A percentile compares a stretch with the other conserved stretches of the same genome.
phyloP scores from a whole-genome alignment of 1,140 invertebrate species.

The Platyscapa corneri region DNA sequence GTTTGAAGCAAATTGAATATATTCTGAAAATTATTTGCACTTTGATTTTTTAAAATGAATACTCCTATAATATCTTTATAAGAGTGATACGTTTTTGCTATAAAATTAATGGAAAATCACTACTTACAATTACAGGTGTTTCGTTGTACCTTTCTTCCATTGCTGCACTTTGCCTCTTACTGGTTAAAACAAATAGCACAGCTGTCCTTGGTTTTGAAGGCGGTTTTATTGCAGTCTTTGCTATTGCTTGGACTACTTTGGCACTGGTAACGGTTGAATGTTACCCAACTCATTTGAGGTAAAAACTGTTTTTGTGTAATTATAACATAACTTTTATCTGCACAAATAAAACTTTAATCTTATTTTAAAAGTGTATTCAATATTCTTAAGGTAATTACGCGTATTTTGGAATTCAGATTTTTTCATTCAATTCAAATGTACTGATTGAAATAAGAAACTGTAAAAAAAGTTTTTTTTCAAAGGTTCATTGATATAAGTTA shows the following conservation, averaged over 20 bases:
- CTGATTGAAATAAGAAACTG: too few species aligned
- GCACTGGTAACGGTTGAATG: slow-evolving; percentile 66
- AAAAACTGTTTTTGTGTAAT: slow-evolving; percentile 4
- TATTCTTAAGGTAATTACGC: not conserved
- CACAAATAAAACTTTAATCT: not conserved
- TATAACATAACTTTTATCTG: not conserved
- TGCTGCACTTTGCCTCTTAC: slow-evolving; percentile 61
- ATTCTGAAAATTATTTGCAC: too few species aligned
- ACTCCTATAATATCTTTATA: not conserved
- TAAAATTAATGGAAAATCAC: slow-evolving; percentile 24
- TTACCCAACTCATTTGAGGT: slow-evolving; percentile 69
- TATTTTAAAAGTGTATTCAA: too few species aligned
- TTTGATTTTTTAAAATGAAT: not conserved
- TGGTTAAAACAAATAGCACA: slow-evolving; percentile 62
- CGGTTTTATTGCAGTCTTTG: slow-evolving; percentile 66
- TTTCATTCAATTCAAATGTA: too few species aligned
- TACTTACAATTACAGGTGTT: slow-evolving; percentile 56
- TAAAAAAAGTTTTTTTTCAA: too few species aligned
- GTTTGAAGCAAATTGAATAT: too few species aligned
- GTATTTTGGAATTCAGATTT: too few species aligned
- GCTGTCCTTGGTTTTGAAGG: slow-evolving; percentile 67
- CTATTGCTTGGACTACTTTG: slow-evolving; percentile 66
- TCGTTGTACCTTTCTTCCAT: slow-evolving; percentile 67
- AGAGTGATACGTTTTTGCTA: not conserved
- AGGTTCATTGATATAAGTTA: too few species aligned